These are phyloP conservation scores for Campoplex nolae DNA, from an alignment of 2,888 invertebrate genomes.

Conservation along the genomic window DNA sequence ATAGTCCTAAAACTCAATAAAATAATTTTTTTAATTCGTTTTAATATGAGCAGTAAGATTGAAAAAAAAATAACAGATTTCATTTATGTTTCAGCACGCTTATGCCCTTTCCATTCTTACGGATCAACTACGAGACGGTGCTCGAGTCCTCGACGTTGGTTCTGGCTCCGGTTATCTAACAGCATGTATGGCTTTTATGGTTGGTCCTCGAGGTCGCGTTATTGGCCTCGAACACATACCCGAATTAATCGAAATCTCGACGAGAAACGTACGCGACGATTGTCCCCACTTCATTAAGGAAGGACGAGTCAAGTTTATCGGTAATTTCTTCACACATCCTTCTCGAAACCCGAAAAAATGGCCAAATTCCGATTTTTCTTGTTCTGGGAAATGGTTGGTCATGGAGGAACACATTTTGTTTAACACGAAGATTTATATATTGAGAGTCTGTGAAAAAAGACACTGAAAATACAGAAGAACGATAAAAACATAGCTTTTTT, in stretches of 20 bases:
- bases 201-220: constrained; percentile 84
- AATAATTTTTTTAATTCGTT: no score
- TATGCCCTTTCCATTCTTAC: constrained; percentile 94
- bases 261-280: constrained; percentile 84
- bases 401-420: no score
- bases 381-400: no score
- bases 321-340: constrained; percentile 68
- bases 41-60: no score
- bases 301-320: constrained; percentile 80
- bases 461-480: no score
- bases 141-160: constrained; percentile 86
- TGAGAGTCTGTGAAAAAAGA: no score
- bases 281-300: constrained; percentile 79
- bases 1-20: no score
- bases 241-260: constrained; percentile 85
- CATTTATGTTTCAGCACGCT: constrained; percentile 89
- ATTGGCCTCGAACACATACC: constrained; percentile 87
- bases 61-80: neutral
- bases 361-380: no score
- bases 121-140: constrained; percentile 88
- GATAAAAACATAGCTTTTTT: no score
- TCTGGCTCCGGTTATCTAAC: constrained; percentile 87
- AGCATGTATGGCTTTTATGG: constrained; percentile 87
- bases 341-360: no score
- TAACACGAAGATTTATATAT: no score